phyloP scores from a whole-genome alignment of 2,113 vertebrate genomes.

The Nipponia nippon region DNA sequence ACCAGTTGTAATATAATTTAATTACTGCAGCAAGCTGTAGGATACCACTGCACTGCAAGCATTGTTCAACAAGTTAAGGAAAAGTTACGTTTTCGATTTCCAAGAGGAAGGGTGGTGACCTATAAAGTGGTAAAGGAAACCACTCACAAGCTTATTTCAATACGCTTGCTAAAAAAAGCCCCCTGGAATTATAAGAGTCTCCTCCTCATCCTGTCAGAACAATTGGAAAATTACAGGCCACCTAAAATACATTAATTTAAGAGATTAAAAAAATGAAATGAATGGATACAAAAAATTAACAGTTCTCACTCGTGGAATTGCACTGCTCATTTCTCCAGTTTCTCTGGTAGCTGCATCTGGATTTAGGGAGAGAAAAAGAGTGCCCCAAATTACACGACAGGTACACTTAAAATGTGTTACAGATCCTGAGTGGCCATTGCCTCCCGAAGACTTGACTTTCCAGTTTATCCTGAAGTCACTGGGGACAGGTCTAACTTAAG shows the following conservation, averaged over 20 bases:
- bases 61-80: neutral
- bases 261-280: neutral
- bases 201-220: constrained; percentile 63
- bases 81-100: neutral
- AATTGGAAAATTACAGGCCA: constrained; percentile 25
- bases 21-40: neutral
- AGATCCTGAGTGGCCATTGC: neutral
- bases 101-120: constrained; percentile 66
- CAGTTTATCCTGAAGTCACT: neutral
- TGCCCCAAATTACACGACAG: neutral
- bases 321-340: neutral
- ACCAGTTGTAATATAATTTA: neutral
- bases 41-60: neutral
- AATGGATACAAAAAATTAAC: neutral
- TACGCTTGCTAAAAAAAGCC: constrained; percentile 56
- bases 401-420: neutral
- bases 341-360: neutral
- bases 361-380: neutral
- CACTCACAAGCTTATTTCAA: constrained; percentile 34
- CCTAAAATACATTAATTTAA: neutral
- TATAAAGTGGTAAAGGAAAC: constrained; percentile 52
- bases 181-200: constrained; percentile 1
- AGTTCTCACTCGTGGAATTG: neutral
- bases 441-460: neutral
- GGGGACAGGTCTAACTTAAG: neutral